A percentile compares a stretch with the other conserved stretches of the same genome.
phyloP scores from a whole-genome alignment of 2,888 invertebrate species.

The Leptinotarsa tumamoca region DNA sequence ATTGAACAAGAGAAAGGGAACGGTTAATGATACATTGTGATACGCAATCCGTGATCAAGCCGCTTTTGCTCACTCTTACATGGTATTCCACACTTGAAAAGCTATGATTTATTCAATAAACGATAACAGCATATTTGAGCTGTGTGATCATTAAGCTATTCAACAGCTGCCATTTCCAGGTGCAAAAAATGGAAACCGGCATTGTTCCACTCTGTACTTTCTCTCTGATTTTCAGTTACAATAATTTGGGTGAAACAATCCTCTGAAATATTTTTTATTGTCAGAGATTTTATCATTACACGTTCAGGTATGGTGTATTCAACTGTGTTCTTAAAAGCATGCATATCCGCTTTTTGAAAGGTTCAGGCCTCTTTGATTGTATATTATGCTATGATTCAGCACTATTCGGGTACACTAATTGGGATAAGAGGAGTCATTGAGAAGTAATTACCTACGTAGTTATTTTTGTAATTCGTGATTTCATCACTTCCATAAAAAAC shows the following conservation, averaged over 20 bases:
- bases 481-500: conserved; percentile 52
- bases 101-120: conserved; percentile 37
- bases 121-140: conserved; percentile 32
- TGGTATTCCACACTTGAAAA: conserved; percentile 18
- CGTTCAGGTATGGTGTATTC: conserved; percentile 30
- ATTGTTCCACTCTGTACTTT: conserved; percentile 5
- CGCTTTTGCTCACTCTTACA: conserved; percentile 14
- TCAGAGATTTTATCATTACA: conserved; percentile 38
- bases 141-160: conserved; percentile 33
- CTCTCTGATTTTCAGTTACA: conserved; percentile 5
- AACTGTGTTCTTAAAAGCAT: conserved; percentile 36
- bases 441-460: conserved; percentile 55
- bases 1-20: conserved; percentile 56
- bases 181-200: conserved; percentile 26
- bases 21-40: conserved; percentile 57
- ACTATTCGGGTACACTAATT: conserved; percentile 58
- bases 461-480: conserved; percentile 59
- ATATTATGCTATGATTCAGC: conserved; percentile 57
- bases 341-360: conserved; percentile 33
- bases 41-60: conserved; percentile 56
- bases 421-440: conserved; percentile 51
- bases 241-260: conserved; percentile 38
- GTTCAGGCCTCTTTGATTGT: conserved; percentile 47
- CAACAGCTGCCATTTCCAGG: conserved; percentile 37
- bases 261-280: conserved; percentile 27